Evolutionary conservation across 2,113 vertebrate species (phyloP), one percentile per base, ranked within the genome.

Genomic region (Pelusios castaneus): DNA sequence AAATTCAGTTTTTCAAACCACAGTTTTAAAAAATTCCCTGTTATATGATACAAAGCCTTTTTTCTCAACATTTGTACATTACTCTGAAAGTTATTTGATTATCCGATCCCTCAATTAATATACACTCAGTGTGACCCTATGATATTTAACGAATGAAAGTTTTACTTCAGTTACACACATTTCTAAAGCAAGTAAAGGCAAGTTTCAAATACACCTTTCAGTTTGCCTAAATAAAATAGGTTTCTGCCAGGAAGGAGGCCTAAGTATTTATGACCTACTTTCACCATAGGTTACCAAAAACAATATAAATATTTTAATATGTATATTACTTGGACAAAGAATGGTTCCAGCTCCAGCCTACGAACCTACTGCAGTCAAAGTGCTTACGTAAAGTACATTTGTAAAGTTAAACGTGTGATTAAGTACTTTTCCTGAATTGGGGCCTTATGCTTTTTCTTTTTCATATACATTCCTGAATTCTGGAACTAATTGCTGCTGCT

Each of bases 181-280:
- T 89, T 82, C 76, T 78, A 38, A 60, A 76, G 80, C 88, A 91
- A 60, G 43, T 43, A 89, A 84, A 21, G n/a, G n/a, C n/a, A n/a
- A n/a, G 76, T 89, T 94, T 92, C 55, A 87, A 31, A 70, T 8
- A 88, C 45, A 93, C 47, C 49, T 55, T 89, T n/a, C 54, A 88
- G 91, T 86, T 84, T 81, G 31, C 75, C 29, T 81, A 81, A 88
- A 75, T 67, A 67, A 85, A 79, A 43, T 6, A 56, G 41, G 38
- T 43, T 85, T 81, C 81, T 63, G 3, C 51, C 41, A 11, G 58
- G 21, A 38, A 1, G 45, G 70, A 86, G 13, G 86, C 93, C 84
- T 4, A 31, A 79, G 51, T 95, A 88, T 31, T n/a, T 85, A 41
- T 77, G 56, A 41, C 52, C 38, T 77, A 22, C 41, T 55, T 85